Evolutionary conservation across 2,797 vertebrate species (phyloP).

Genomic region (Coregonus ussuriensis): DNA sequence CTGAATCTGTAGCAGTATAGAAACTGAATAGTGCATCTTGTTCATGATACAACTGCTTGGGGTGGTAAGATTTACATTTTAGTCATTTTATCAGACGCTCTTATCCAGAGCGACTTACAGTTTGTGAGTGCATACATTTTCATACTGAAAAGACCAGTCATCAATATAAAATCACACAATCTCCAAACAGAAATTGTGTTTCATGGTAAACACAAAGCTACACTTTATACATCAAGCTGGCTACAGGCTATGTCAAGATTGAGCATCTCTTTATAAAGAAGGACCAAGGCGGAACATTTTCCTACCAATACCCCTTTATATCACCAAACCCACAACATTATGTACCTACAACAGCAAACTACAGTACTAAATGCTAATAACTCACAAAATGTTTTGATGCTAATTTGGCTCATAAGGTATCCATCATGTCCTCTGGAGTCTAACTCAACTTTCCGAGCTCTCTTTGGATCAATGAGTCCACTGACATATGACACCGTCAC

Average conservation of each 20-base stretch:
- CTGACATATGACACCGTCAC: constrained; percentile 32
- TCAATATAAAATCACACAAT: background rate
- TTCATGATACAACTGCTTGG: constrained; percentile 12
- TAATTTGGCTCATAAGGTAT: background rate
- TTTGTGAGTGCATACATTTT: no score
- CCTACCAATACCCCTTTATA: background rate
- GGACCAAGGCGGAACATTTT: background rate
- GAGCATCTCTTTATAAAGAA: background rate
- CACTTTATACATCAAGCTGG: no score
- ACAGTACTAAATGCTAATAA: background rate
- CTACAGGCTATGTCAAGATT: background rate
- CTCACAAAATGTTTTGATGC: no score
- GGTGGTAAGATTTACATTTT: background rate
- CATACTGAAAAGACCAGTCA: background rate
- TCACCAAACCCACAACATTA: background rate
- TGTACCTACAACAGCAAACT: constrained; percentile 9
- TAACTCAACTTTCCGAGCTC: constrained; percentile 22
- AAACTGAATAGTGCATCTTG: background rate
- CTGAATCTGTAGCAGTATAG: background rate
- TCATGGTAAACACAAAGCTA: no score
- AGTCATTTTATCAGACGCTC: no score
- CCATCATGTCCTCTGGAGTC: background rate
- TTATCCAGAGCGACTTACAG: no score
- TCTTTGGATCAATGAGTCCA: constrained; percentile 15
- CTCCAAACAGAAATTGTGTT: no score